phyloP scores from a whole-genome alignment of 1,140 invertebrate genomes.

The Caerostris extrusa region DNA sequence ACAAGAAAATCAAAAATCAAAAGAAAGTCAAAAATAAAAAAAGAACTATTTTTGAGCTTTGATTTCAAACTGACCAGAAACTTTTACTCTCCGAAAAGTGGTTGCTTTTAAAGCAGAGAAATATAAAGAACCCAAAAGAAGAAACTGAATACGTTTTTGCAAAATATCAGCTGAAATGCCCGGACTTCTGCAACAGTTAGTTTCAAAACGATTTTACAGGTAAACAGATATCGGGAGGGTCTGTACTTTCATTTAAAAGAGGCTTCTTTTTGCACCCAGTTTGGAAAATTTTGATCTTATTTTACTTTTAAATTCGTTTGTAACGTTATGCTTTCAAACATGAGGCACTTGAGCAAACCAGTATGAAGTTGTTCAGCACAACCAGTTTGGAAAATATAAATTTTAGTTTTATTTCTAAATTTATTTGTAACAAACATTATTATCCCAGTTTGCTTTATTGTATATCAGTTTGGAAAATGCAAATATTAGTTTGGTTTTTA shows the following conservation, averaged over 20 bases:
- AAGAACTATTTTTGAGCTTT: constrained; percentile 41
- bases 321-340: neutral
- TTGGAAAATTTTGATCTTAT: neutral
- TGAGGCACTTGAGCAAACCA: too few species aligned
- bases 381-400: too few species aligned
- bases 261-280: neutral
- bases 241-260: neutral
- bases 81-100: constrained; percentile 53
- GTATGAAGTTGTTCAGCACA: too few species aligned
- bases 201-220: constrained; percentile 14
- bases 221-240: constrained; percentile 3
- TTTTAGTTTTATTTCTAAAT: too few species aligned
- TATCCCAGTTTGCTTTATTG: too few species aligned
- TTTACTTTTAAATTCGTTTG: neutral
- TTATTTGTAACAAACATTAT: too few species aligned
- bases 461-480: too few species aligned
- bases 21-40: neutral
- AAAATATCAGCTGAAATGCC: constrained; percentile 19
- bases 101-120: constrained; percentile 41
- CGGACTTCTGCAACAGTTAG: constrained; percentile 29
- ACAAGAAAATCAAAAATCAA: neutral
- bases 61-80: constrained; percentile 74
- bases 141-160: constrained; percentile 35
- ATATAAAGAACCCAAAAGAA: constrained; percentile 37
- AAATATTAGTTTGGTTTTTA: too few species aligned